Base-by-base conservation (phyloP, 2,113 vertebrate genomes). In the Callaeas wilsoni region DNA sequence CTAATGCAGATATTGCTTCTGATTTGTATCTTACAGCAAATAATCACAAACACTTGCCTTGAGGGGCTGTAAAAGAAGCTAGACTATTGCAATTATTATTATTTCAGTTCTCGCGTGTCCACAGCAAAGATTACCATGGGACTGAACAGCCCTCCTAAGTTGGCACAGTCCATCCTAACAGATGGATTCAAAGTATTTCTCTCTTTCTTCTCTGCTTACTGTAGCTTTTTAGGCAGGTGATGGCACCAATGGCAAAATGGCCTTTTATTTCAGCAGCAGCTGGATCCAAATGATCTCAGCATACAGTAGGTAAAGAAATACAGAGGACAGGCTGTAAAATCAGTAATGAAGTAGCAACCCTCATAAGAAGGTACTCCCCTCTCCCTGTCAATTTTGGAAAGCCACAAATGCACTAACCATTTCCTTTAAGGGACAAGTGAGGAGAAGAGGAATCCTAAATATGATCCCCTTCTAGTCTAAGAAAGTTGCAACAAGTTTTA, bases 111-210 rank as follows among this genome's bases (percentile, higher is more conserved):
- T 64, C 11, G 5, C 10, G 35, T 8, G 13, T 15, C 47, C 60
- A 53, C 4, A 15, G n/a, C 9, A 5, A 62, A 46, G 47, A 71
- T 33, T 32, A 70, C 47, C 37, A 29, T 2, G 2, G 47, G 30
- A 75, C 19, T 0, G 0, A 73, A 50, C 6, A 63, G 46, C 60
- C 20, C 42, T 75, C 33, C 49, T 32, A 33, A 70, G 3, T 0
- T n/a, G 37, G 42, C 1, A 9, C 23, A 37, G 33, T 53, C 46
- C 46, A 46, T 39, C 46, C 73, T 52, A 60, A 78, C 8, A 52
- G 46, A 60, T 19, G 33, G 22, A 69, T 74, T 81, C 64, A n/a
- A 53, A 77, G 9, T 32, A n/a, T 67, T 87, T 69, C 39, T 37
- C 39, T 68, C n/a, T 41, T 55, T 73, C 57, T 57, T 32, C 20